Percentiles rank a stretch among this genome's conserved stretches.
Evolutionary conservation across 1,140 invertebrate genomes (phyloP).

Genomic region (Augochlora pura): DNA sequence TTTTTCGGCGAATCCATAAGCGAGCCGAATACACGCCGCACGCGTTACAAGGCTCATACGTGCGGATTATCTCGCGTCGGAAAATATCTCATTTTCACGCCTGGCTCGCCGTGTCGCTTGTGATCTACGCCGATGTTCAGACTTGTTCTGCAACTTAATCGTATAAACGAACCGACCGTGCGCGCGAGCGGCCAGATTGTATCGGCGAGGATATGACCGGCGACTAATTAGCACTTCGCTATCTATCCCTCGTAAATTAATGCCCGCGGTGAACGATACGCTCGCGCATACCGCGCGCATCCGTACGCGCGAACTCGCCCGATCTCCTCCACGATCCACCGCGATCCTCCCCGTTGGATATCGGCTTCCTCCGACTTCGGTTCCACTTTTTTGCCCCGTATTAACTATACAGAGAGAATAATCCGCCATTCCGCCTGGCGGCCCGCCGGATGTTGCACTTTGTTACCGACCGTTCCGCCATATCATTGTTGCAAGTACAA

Average conservation of each 20-base stretch:
- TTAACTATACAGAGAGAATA: background rate
- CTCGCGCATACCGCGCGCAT: background rate
- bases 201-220: constrained; percentile 49
- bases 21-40: too few species aligned
- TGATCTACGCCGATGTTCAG: constrained; percentile 35
- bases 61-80: background rate
- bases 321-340: background rate
- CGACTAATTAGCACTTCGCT: constrained; percentile 45
- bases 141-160: constrained; percentile 42
- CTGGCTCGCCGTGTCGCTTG: constrained; percentile 7
- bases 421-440: background rate
- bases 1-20: too few species aligned
- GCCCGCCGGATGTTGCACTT: constrained; percentile 13
- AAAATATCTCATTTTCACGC: constrained; percentile 44
- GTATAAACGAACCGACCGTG: constrained; percentile 19
- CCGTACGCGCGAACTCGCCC: background rate
- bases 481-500: constrained; percentile 4
- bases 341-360: background rate
- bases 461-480: background rate
- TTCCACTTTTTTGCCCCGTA: constrained; percentile 4
- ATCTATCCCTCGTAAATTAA: constrained; percentile 42
- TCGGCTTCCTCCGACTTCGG: constrained; percentile 4
- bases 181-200: constrained; percentile 19
- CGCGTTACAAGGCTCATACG: background rate
- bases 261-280: constrained; percentile 1